phyloP scores from a whole-genome alignment of 2,113 vertebrate species.

The Zapornia atra region DNA sequence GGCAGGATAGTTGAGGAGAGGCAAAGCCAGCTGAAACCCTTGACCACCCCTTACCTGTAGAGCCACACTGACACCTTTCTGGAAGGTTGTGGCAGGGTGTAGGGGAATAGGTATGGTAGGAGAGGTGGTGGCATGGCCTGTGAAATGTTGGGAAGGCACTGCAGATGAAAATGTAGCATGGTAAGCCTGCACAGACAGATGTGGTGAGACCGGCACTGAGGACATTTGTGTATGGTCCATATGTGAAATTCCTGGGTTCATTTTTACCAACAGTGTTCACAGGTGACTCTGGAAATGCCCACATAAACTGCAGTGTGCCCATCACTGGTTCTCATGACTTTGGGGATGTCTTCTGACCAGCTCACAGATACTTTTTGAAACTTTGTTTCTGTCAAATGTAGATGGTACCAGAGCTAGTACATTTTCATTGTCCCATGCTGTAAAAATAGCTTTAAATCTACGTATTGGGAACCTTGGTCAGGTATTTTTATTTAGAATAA shows the following conservation, averaged over 20 bases:
- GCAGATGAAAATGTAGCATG: too few species aligned
- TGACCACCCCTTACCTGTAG: neutral
- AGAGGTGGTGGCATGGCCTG: accelerated
- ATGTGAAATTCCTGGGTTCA: neutral
- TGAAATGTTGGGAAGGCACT: neutral
- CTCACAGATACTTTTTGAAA: neutral
- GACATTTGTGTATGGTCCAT: too few species aligned
- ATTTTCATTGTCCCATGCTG: neutral
- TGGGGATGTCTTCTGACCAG: neutral
- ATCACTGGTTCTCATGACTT: neutral
- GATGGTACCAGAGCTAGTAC: neutral
- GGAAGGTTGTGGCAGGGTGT: neutral
- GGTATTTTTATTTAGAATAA: neutral
- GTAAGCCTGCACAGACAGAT: neutral
- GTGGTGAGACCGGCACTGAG: neutral
- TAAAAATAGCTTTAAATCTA: neutral
- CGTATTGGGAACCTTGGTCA: neutral
- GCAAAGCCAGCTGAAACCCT: neutral
- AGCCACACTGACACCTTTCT: neutral
- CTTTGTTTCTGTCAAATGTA: neutral
- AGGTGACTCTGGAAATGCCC: neutral
- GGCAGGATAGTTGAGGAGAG: neutral
- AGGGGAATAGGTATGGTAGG: neutral
- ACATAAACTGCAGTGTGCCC: neutral
- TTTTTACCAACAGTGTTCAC: neutral